Percentiles rank a stretch among this genome's conserved stretches.
Conservation (phyloP, 2,888 invertebrate genomes). For the Vanessa cardui region DNA sequence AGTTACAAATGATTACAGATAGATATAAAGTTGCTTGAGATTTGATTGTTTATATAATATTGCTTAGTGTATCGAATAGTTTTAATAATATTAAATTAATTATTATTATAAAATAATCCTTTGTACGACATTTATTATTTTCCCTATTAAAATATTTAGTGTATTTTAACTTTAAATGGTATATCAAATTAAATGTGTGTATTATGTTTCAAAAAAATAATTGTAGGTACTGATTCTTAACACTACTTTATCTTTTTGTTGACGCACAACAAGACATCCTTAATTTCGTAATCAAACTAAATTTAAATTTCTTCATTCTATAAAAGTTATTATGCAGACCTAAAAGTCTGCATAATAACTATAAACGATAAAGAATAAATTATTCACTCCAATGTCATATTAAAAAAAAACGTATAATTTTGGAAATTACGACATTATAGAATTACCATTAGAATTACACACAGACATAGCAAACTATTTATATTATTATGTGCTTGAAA, state of each 20-base stretch:
- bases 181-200: not conserved
- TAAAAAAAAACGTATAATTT: not conserved
- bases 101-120: constrained; percentile 12
- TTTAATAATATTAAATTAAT: constrained; percentile 22
- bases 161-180: not conserved
- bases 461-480: not conserved
- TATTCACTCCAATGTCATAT: no score
- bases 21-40: constrained; percentile 34
- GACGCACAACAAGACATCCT: constrained; percentile 17
- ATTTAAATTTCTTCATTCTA: not conserved
- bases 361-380: not conserved
- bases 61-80: constrained; percentile 23
- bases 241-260: constrained; percentile 11
- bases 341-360: no score
- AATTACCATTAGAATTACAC: no score
- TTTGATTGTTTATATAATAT: constrained; percentile 33
- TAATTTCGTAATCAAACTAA: no score
- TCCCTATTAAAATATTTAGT: not conserved
- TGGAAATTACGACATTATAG: not conserved
- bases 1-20: constrained; percentile 22
- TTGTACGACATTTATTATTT: constrained; percentile 7
- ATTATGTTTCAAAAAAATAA: not conserved
- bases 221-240: not conserved
- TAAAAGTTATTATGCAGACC: no score
- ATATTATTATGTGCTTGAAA: constrained; percentile 3